Percentiles rank a stretch among this genome's conserved stretches.
Conservation (phyloP, 2,888 invertebrate genomes). For the Diaphora mendica region DNA sequence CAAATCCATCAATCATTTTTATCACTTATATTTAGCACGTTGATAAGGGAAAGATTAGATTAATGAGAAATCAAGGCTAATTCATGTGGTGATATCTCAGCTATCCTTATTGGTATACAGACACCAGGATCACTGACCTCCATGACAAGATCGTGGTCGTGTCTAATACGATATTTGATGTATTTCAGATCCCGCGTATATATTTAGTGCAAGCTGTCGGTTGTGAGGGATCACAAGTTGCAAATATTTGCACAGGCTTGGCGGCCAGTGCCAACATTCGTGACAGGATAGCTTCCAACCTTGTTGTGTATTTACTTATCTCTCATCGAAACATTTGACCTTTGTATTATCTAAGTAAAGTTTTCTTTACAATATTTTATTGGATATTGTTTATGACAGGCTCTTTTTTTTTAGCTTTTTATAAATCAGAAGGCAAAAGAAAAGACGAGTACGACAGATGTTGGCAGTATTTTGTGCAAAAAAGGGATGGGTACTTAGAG, state of each 20-base stretch:
- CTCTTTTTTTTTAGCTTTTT: not conserved
- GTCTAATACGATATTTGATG: not conserved
- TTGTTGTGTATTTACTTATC: not conserved
- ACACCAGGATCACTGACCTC: not conserved
- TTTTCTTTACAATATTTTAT: not conserved
- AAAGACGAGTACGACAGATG: too few species aligned
- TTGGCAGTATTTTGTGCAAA: not conserved
- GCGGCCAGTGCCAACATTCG: not conserved
- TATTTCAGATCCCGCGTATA: not conserved
- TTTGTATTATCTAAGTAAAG: not conserved
- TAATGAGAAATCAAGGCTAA: not conserved
- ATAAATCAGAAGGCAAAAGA: too few species aligned
- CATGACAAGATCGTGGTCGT: not conserved
- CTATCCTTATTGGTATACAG: not conserved
- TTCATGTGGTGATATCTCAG: not conserved
- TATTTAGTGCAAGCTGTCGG: not conserved
- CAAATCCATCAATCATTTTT: not conserved
- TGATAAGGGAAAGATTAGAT: not conserved
- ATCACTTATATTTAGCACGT: not conserved
- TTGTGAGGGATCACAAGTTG: not conserved
- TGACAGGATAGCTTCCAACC: not conserved
- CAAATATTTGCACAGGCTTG: constrained; percentile 7
- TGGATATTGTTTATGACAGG: not conserved
- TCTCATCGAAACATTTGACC: not conserved
- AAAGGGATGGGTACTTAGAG: too few species aligned